Percentiles rank a stretch among this genome's conserved stretches.
Evolutionary conservation across 2,113 vertebrate genomes (phyloP).

Genomic region (Centropristis striata): DNA sequence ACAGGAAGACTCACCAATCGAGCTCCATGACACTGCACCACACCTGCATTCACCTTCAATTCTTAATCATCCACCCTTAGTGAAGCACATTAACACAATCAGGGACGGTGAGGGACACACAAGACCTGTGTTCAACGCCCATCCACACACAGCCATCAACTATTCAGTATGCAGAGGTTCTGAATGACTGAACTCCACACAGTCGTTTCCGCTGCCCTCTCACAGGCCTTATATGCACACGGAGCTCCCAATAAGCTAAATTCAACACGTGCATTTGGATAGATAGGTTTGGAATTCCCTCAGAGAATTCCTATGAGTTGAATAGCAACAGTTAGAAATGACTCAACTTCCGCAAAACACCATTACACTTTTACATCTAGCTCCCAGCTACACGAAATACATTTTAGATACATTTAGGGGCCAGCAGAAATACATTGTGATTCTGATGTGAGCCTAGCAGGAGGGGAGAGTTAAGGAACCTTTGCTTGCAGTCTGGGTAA

Average conservation of each 20-base stretch:
- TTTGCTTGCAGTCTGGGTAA: slow-evolving; percentile 32
- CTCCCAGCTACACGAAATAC: not conserved
- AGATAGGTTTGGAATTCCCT: slow-evolving; percentile 13
- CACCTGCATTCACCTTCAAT: slow-evolving; percentile 31
- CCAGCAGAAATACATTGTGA: slow-evolving; percentile 11
- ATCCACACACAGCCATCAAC: slow-evolving; percentile 57
- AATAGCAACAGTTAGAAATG: slow-evolving; percentile 30
- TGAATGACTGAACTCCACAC: slow-evolving; percentile 66
- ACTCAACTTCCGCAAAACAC: slow-evolving; percentile 17
- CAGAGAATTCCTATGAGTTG: slow-evolving; percentile 33
- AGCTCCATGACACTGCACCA: slow-evolving; percentile 12
- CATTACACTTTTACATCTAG: not conserved
- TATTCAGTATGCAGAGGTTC: slow-evolving; percentile 57
- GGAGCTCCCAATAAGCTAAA: slow-evolving; percentile 29
- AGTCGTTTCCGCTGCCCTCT: slow-evolving; percentile 38
- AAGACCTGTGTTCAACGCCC: slow-evolving; percentile 25
- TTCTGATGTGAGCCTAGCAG: slow-evolving; percentile 19
- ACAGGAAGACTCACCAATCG: not conserved
- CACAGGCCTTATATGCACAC: slow-evolving; percentile 42
- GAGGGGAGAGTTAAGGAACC: slow-evolving; percentile 25
- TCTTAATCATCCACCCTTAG: not conserved
- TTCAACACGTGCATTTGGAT: slow-evolving; percentile 23
- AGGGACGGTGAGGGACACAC: slow-evolving; percentile 30
- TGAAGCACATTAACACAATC: slow-evolving; percentile 1
- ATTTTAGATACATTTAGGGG: not conserved